phyloP scores from a whole-genome alignment of 2,888 invertebrate genomes.

The Diarsia mendica region DNA sequence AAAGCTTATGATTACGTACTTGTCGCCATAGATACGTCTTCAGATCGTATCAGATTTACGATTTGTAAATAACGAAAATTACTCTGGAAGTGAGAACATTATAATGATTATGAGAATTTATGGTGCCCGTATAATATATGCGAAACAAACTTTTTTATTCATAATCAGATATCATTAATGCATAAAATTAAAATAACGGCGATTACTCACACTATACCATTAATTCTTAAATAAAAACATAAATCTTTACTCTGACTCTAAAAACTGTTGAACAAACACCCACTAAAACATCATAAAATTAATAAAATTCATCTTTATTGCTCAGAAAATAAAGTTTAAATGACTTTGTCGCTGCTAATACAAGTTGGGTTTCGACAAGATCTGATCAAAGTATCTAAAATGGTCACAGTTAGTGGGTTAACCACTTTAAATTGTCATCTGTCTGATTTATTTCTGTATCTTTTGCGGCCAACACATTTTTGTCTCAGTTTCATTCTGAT shows the following conservation, averaged over 20 bases:
- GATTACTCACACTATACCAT: slow-evolving; percentile 86
- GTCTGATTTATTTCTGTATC: slow-evolving; percentile 90
- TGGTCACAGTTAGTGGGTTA: slow-evolving; percentile 91
- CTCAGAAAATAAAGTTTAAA: slow-evolving; percentile 65
- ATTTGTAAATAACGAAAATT: slow-evolving; percentile 64
- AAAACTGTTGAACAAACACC: slow-evolving; percentile 88
- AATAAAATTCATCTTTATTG: slow-evolving; percentile 77
- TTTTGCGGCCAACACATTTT: slow-evolving; percentile 88
- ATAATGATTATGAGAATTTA: slow-evolving; percentile 68
- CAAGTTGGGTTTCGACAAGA: slow-evolving; percentile 87
- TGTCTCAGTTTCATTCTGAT: slow-evolving; percentile 77
- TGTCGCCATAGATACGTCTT: slow-evolving; percentile 42
- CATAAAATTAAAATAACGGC: slow-evolving; percentile 87
- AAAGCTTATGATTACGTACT: slow-evolving; percentile 31
- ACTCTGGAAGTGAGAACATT: slow-evolving; percentile 69
- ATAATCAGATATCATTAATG: slow-evolving; percentile 81
- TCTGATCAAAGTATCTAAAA: slow-evolving; percentile 90
- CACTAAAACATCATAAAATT: slow-evolving; percentile 76
- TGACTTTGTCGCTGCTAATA: slow-evolving; percentile 64
- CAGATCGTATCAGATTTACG: slow-evolving; percentile 59
- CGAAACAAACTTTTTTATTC: slow-evolving; percentile 68
- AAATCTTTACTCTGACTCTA: slow-evolving; percentile 86
- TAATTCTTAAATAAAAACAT: slow-evolving; percentile 90
- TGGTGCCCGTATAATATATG: slow-evolving; percentile 62
- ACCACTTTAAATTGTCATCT: slow-evolving; percentile 91